Conservation (phyloP, 2,113 vertebrate species). For the Alosa alosa region DNA sequence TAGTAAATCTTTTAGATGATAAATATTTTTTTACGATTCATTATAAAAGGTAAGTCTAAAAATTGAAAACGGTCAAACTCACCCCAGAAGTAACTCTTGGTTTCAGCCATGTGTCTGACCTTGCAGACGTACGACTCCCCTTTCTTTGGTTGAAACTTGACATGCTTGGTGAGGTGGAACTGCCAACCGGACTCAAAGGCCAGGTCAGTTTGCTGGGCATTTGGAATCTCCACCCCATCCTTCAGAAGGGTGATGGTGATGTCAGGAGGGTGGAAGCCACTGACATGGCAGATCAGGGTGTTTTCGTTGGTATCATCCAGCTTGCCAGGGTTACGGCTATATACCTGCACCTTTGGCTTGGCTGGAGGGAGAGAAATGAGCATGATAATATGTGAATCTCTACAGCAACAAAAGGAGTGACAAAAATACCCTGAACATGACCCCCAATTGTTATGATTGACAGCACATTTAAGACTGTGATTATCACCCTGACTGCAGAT, state of each 20-base stretch:
- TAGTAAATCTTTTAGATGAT: too few relatives aligned
- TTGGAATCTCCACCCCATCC: background rate
- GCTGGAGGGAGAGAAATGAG: slow-evolving; percentile 47
- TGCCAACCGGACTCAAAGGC: slow-evolving; percentile 77
- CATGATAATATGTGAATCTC: background rate
- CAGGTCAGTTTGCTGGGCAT: slow-evolving; percentile 57
- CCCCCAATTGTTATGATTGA: too few relatives aligned
- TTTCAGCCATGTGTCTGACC: slow-evolving; percentile 39
- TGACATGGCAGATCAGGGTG: slow-evolving; percentile 74
- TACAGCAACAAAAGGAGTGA: background rate
- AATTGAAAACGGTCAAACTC: background rate
- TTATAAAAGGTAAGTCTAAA: background rate
- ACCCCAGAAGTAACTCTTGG: slow-evolving; percentile 56
- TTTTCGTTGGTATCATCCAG: slow-evolving; percentile 46
- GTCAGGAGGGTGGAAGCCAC: slow-evolving; percentile 73
- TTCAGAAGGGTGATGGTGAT: slow-evolving; percentile 66
- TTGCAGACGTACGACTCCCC: slow-evolving; percentile 12
- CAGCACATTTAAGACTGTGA: too few relatives aligned
- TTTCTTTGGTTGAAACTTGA: slow-evolving; percentile 37
- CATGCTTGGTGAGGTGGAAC: slow-evolving; percentile 72
- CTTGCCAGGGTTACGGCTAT: slow-evolving; percentile 48
- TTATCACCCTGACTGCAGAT: too few relatives aligned
- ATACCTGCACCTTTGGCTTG: slow-evolving; percentile 69
- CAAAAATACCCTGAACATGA: too few relatives aligned
- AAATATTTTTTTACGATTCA: too few relatives aligned